A percentile compares a stretch with the other conserved stretches of the same genome.
Evolutionary conservation across 2,797 vertebrate species (phyloP).

Genomic region (Pagetopsis macropterus): DNA sequence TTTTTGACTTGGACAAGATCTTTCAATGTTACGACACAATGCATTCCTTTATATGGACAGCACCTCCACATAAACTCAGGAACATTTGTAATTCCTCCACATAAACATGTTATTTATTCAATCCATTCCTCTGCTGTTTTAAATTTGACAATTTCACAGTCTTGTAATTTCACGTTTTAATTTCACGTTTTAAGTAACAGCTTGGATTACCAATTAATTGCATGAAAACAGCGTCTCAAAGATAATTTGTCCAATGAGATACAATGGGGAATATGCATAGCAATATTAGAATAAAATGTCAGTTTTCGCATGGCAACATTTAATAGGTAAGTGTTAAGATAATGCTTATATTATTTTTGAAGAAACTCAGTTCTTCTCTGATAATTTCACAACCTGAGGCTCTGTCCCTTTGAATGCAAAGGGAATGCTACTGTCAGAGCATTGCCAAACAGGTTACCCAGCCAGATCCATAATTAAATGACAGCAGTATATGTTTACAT

Average conservation of each 20-base stretch:
- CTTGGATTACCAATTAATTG: background rate
- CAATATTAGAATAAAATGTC: background rate
- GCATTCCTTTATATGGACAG: background rate
- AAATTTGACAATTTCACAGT: background rate
- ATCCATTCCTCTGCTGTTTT: background rate
- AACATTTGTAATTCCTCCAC: background rate
- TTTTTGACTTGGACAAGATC: background rate
- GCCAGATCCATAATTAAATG: conserved; percentile 41
- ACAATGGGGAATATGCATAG: background rate
- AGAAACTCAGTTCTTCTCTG: conserved; percentile 13
- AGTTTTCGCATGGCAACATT: background rate
- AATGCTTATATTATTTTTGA: background rate
- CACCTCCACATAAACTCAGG: background rate
- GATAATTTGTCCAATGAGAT: background rate
- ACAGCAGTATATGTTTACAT: conserved; percentile 36
- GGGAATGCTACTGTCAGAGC: conserved; percentile 4
- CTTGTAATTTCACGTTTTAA: background rate
- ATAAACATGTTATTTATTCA: background rate
- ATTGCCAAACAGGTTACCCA: conserved; percentile 28
- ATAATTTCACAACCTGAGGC: conserved; percentile 16
- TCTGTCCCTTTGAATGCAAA: conserved; percentile 10
- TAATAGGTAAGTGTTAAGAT: background rate
- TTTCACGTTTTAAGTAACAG: background rate
- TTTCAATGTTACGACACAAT: background rate
- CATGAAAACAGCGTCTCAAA: background rate